Conservation (phyloP, 2,113 vertebrate genomes). For the Garra rufa region DNA sequence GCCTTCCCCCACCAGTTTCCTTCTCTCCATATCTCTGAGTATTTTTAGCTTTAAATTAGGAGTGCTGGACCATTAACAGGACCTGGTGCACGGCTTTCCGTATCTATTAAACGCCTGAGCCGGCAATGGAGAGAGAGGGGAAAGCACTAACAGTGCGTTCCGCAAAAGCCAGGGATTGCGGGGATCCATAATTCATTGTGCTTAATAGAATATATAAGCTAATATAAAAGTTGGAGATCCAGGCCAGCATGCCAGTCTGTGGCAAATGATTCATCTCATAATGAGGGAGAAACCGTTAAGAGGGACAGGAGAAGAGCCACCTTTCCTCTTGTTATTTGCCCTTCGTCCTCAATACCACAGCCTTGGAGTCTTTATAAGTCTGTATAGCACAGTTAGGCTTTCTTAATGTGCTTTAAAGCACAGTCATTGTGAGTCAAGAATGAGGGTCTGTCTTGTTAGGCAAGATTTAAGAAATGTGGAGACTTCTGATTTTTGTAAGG, state of each 20-base stretch:
- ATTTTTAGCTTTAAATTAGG: slow-evolving; percentile 69
- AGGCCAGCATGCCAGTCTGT: neutral
- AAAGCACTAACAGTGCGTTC: slow-evolving; percentile 59
- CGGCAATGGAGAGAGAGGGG: slow-evolving; percentile 25
- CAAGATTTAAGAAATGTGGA: slow-evolving; percentile 28
- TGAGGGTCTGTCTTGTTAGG: slow-evolving; percentile 49
- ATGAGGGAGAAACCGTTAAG: neutral
- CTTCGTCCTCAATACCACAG: neutral
- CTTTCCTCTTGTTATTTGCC: neutral
- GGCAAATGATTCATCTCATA: slow-evolving; percentile 24
- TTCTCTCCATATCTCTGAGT: slow-evolving; percentile 44
- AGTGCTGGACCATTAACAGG: slow-evolving; percentile 60
- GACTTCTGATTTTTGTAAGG: slow-evolving; percentile 29
- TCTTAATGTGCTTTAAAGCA: slow-evolving; percentile 28
- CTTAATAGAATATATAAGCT: slow-evolving; percentile 66
- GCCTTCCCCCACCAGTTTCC: slow-evolving; percentile 17
- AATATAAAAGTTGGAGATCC: slow-evolving; percentile 55
- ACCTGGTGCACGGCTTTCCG: slow-evolving; percentile 52
- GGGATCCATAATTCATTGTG: slow-evolving; percentile 66
- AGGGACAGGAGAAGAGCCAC: neutral
- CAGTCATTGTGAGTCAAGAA: slow-evolving; percentile 45
- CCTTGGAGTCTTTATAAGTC: neutral
- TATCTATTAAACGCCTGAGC: slow-evolving; percentile 66
- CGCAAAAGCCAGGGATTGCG: slow-evolving; percentile 42
- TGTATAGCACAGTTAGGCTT: slow-evolving; percentile 9